Evolutionary conservation across 64 coral and sea anemone species (phyloP), one percentile per base, ranked within the genome.

Genomic region (Astreopora myriophthalma): DNA sequence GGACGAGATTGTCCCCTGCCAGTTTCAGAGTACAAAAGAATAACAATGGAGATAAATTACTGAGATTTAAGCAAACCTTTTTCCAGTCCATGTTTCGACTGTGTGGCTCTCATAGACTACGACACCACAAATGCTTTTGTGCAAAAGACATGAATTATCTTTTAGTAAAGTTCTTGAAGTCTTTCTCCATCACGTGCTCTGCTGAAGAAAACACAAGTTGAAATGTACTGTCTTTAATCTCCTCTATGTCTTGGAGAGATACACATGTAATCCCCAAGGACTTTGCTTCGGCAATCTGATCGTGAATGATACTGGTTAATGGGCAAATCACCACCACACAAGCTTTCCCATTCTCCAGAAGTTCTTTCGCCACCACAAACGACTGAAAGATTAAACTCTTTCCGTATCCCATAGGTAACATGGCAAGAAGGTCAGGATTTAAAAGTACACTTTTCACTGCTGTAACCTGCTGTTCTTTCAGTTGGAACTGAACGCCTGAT

Each of bases 91-190:
- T 17, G 77, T 81, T 81, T 81, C 77, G 0, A 81, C 51, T 32
- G 77, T 81, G 48, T 81, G 77, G 23, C 48, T 58, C 23, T 81
- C 77, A 32, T 81, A 46, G 5, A 79, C 75, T 22, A 79, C 75
- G 42, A 48, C 5, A 27, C 23, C 23, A 23, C 57, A 20, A 62
- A 62, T 23, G 22, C 22, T 62, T 20, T 62, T 62, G 57, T 62
- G 57, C 22, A 62, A 62, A 20, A 23, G 14, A 7, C 6, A 51
- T 14, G 25, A 81, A 55, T 19, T 42, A 44, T 78, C 37, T 34
- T 22, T 9, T 78, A 36, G 6, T 46, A 40, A 78, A 42, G 57
- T 62, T 62, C 17, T 62, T 62, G 16, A 62, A 62, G 22, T 62
- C 57, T 62, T 62, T 62, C 57, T 62, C 57, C 8, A 62, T 23